Conservation (phyloP, 2,888 invertebrate species). For the Ypsolopha scabrella region DNA sequence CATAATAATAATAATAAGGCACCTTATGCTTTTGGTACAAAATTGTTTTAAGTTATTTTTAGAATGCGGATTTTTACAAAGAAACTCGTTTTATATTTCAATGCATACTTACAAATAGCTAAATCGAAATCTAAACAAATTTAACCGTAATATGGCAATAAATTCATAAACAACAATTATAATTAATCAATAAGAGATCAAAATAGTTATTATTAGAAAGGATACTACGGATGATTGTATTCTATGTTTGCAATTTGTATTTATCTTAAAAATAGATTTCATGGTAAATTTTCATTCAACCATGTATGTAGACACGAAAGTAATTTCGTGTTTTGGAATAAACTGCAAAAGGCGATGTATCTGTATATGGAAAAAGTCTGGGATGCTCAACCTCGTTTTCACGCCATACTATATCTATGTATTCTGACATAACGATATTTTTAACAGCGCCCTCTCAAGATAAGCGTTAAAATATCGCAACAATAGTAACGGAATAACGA, state of each 20-base stretch:
- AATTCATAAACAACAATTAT: slow-evolving; percentile 53
- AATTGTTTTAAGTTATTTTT: slow-evolving; percentile 9
- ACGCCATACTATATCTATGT: too few species aligned
- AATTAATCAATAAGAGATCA: slow-evolving; percentile 57
- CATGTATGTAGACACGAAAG: too few species aligned
- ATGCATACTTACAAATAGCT: background rate
- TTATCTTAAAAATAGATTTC: background rate
- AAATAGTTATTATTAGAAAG: slow-evolving; percentile 15
- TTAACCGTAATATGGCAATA: slow-evolving; percentile 67
- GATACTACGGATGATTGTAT: background rate
- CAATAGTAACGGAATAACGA: too few species aligned
- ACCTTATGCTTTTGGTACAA: slow-evolving; percentile 54
- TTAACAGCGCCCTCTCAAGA: too few species aligned
- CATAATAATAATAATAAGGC: slow-evolving; percentile 51
- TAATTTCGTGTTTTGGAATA: too few species aligned
- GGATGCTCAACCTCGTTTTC: too few species aligned
- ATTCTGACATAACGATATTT: too few species aligned
- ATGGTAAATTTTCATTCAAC: too few species aligned
- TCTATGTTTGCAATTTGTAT: too few species aligned
- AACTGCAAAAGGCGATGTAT: too few species aligned
- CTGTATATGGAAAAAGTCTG: too few species aligned
- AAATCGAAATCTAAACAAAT: slow-evolving; percentile 21
- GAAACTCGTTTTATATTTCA: background rate
- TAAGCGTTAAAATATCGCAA: too few species aligned
- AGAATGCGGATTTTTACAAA: background rate